These are phyloP conservation scores for Glaucidium brasilianum DNA, from an alignment of 2,113 vertebrate species.

Conservation along the genomic window DNA sequence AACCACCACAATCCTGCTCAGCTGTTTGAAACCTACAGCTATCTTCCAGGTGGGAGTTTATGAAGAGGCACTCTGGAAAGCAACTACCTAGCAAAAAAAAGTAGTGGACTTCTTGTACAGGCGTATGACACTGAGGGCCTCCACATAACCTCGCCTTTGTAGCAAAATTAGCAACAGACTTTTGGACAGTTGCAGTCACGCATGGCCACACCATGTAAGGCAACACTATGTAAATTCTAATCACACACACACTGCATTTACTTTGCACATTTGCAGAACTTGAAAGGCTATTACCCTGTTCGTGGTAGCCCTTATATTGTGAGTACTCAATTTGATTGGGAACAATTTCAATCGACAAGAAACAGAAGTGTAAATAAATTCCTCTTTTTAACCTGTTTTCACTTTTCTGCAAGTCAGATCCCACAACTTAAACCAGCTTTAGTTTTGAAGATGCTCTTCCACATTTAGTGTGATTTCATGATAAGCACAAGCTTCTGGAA, in stretches of 20 bases:
- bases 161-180: neutral
- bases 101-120: fast-evolving
- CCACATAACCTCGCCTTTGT: fast-evolving
- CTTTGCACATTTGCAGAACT: no score
- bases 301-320: fast-evolving
- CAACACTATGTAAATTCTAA: neutral
- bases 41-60: neutral
- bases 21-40: neutral
- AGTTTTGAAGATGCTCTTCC: neutral
- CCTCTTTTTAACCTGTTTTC: neutral
- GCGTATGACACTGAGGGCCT: fast-evolving
- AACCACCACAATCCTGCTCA: neutral
- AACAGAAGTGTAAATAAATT: neutral
- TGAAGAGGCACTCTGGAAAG: neutral
- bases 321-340: fast-evolving
- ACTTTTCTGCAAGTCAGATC: neutral
- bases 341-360: neutral
- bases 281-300: neutral
- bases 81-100: neutral
- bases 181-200: neutral
- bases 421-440: neutral
- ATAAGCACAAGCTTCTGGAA: neutral
- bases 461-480: no score
- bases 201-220: neutral
- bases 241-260: fast-evolving